A percentile compares a stretch with the other conserved stretches of the same genome.
These are phyloP conservation scores for Drosophila gaucha DNA, from an alignment of 2,888 invertebrate genomes.

Conservation along the genomic window DNA sequence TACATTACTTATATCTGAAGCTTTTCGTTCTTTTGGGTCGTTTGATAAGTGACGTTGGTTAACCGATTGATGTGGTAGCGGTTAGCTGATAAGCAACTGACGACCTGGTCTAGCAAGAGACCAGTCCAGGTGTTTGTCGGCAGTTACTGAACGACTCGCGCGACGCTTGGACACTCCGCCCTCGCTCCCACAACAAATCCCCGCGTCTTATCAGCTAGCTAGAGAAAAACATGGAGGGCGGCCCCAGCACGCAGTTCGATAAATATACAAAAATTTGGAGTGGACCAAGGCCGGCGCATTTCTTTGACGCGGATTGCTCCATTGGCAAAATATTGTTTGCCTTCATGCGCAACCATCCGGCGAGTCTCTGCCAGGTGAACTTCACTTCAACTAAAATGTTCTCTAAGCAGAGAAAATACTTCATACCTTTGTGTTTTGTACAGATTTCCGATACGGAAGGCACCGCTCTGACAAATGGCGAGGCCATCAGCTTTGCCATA, in stretches of 20 bases:
- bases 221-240: conserved; percentile 65
- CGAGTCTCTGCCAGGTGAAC: conserved; percentile 76
- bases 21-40: conserved; percentile 37
- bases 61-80: conserved; percentile 58
- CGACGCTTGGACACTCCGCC: conserved; percentile 45
- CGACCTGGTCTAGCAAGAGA: conserved; percentile 18
- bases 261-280: conserved; percentile 82
- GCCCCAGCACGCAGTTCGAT: conserved; percentile 74
- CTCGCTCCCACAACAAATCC: conserved; percentile 1
- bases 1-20: conserved; percentile 38
- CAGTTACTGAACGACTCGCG: conserved; percentile 59
- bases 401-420: background rate
- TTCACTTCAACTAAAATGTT: too few species aligned
- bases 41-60: conserved; percentile 58
- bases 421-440: background rate
- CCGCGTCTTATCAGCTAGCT: conserved; percentile 56
- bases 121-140: conserved; percentile 24
- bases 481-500: conserved; percentile 78
- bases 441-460: conserved; percentile 82
- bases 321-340: conserved; percentile 81
- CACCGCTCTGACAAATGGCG: conserved; percentile 75
- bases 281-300: conserved; percentile 78
- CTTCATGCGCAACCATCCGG: conserved; percentile 80
- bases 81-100: conserved; percentile 48
- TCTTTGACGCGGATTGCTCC: conserved; percentile 81